Evolutionary conservation across 2,888 invertebrate genomes (phyloP).

Genomic region (Brenthis daphne): DNA sequence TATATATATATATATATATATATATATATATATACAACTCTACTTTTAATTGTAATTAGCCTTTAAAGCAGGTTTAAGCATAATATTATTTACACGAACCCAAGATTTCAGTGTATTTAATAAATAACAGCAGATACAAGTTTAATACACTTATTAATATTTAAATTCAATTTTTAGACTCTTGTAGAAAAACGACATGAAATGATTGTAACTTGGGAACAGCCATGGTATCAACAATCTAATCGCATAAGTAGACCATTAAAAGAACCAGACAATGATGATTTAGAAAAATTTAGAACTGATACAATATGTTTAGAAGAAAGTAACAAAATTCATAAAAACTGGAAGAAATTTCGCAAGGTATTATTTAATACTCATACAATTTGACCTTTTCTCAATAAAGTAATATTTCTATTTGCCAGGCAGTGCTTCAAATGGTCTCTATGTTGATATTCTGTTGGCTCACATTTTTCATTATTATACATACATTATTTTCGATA

Average conservation of each 20-base stretch:
- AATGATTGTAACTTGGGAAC: constrained; percentile 58
- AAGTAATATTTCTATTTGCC: background rate
- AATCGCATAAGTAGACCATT: constrained; percentile 52
- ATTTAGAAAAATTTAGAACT: constrained; percentile 47
- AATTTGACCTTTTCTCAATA: background rate
- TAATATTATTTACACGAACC: no score
- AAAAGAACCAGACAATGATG: constrained; percentile 39
- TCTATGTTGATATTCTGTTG: no score
- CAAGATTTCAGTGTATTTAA: background rate
- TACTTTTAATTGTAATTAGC: no score
- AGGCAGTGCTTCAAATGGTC: no score
- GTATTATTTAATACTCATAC: constrained; percentile 43
- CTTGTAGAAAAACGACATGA: constrained; percentile 48
- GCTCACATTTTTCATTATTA: no score
- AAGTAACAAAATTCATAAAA: constrained; percentile 54
- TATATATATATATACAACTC: no score
- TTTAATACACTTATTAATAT: background rate
- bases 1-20: no score
- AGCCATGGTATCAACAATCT: constrained; percentile 67
- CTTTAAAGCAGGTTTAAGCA: no score
- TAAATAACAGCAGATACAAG: no score
- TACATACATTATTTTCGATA: no score
- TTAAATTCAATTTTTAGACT: constrained; percentile 7
- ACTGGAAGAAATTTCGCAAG: constrained; percentile 63
- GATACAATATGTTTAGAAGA: constrained; percentile 59